Evolutionary conservation across 2,113 vertebrate species (phyloP).

Genomic region (Equus przewalskii): DNA sequence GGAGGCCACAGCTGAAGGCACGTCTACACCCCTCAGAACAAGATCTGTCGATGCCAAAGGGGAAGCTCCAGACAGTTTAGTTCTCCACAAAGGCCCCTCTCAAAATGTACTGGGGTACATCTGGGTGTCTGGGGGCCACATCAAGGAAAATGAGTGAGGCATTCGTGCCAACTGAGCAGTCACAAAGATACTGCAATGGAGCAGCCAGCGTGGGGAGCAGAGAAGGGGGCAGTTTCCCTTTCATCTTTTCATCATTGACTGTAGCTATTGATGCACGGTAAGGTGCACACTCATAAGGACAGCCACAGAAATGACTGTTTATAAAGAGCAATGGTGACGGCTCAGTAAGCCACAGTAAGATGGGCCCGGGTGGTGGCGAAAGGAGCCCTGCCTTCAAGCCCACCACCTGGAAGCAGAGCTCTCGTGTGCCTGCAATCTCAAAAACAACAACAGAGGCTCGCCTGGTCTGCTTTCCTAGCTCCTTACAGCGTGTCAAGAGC

Average conservation of each 20-base stretch:
- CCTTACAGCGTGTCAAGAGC: neutral
- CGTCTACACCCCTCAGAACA: neutral
- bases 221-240: neutral
- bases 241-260: neutral
- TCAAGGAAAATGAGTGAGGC: neutral
- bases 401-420: neutral
- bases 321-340: neutral
- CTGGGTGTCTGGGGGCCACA: neutral
- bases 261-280: neutral
- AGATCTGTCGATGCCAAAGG: neutral
- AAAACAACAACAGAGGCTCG: neutral
- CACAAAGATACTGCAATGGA: neutral
- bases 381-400: neutral
- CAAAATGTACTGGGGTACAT: neutral
- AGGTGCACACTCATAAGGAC: neutral
- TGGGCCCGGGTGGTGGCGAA: neutral
- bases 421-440: neutral
- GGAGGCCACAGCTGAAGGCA: neutral
- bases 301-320: neutral
- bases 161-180: neutral
- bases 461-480: neutral
- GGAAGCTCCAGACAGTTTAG: neutral
- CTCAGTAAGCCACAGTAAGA: neutral
- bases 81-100: neutral
- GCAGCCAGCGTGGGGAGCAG: neutral